Evolutionary conservation across 2,888 invertebrate species (phyloP), one percentile per base, ranked within the genome.

Genomic region (Chloroclysta siterata): DNA sequence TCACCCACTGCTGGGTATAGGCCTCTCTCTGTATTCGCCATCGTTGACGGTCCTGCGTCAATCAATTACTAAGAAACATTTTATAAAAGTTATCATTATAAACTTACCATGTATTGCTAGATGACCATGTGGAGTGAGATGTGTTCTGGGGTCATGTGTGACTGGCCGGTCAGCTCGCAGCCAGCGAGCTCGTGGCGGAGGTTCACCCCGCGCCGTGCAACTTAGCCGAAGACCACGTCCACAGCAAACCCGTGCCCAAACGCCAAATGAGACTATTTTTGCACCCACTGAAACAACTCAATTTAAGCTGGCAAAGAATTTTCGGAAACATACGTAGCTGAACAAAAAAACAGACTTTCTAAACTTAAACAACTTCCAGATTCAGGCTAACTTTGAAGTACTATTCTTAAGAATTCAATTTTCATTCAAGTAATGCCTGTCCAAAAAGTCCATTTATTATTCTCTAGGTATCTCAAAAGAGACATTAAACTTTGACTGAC

Each of bases 251-350:
- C 95, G 94, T 11, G 96, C 90, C 77, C 94, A 90, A 67, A 96
- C 95, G 0, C 97, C 97, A 82, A 98, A 98, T 7, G 97, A 97
- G 0, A 97, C 95, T 17, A 98, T 96, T 70, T 96, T 94, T 0
- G 97, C 97, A 54, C 97, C 96, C 36, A 60, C 56, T 68, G 36
- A 7, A n/a, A 44, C 8, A 44, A 44, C 44, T 44, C 10, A 8
- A 15, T 15, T 15, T 6, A 46, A 11, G 15, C 33, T 8, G 4
- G 11, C 36, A 10, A 39, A 39, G 36, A 39, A 11, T 39, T 39
- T 39, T 39, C 11, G 10, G 2, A 39, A 39, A 8, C 3, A 22
- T 22, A 22, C n/a, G n/a, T n/a, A n/a, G n/a, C n/a, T n/a, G n/a
- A 22, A 3, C 22, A 22, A 22, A 22, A 22, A 22, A 22, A 22